phyloP scores from a whole-genome alignment of 2,888 invertebrate species.

The Ophraella communa region DNA sequence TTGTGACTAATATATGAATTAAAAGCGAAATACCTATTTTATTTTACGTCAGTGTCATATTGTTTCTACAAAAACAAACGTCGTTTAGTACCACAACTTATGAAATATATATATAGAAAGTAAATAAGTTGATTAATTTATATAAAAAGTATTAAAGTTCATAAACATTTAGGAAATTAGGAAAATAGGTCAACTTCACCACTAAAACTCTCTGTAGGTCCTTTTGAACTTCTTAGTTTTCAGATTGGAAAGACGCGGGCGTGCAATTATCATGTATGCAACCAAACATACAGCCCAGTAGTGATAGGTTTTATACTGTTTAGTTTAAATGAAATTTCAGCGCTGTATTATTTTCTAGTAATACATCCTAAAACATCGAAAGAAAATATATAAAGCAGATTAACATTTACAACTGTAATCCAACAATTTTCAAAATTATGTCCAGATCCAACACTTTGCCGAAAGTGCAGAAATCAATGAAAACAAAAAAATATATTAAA shows the following conservation, averaged over 20 bases:
- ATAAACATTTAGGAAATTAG: slow-evolving; percentile 22
- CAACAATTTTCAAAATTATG: too few relatives aligned
- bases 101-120: background rate
- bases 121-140: background rate
- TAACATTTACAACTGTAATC: too few relatives aligned
- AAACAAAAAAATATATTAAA: too few relatives aligned
- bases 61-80: background rate
- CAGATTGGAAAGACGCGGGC: slow-evolving; percentile 11
- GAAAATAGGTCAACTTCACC: slow-evolving; percentile 44
- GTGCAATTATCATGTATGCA: slow-evolving; percentile 20
- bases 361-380: too few relatives aligned
- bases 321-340: too few relatives aligned
- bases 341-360: too few relatives aligned
- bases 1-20: background rate
- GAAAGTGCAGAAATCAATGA: too few relatives aligned
- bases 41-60: slow-evolving; percentile 1
- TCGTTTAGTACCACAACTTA: background rate
- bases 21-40: background rate
- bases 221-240: slow-evolving; percentile 42
- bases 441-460: too few relatives aligned
- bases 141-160: slow-evolving; percentile 2
- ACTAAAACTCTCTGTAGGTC: slow-evolving; percentile 42
- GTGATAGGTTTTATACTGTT: background rate
- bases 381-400: too few relatives aligned
- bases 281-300: slow-evolving; percentile 2